Percentiles rank a stretch among this genome's conserved stretches.
Conservation (phyloP, 2,113 vertebrate species). For the Perca flavescens region DNA sequence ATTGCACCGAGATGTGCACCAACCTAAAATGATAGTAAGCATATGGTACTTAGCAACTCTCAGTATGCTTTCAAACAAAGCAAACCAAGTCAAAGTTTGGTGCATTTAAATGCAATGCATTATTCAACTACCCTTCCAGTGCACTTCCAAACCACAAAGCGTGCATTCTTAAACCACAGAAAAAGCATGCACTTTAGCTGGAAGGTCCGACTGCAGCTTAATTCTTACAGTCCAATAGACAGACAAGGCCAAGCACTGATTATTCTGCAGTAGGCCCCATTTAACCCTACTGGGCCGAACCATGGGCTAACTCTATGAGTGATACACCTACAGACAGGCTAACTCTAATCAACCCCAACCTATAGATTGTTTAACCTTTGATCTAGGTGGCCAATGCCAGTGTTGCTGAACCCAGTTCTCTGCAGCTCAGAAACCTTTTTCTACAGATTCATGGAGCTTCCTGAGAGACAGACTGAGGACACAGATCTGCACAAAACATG, state of each 20-base stretch:
- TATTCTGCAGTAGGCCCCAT: slow-evolving; percentile 64
- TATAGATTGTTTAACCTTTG: slow-evolving; percentile 54
- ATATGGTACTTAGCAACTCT: slow-evolving; percentile 7
- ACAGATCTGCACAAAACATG: slow-evolving; percentile 35
- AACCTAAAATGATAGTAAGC: slow-evolving; percentile 24
- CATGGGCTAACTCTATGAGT: slow-evolving; percentile 41
- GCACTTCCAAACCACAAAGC: slow-evolving; percentile 65
- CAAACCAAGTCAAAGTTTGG: slow-evolving; percentile 41
- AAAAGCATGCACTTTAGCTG: slow-evolving; percentile 61
- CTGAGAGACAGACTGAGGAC: slow-evolving; percentile 72
- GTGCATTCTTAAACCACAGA: slow-evolving; percentile 64
- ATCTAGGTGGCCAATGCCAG: slow-evolving; percentile 65
- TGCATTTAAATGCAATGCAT: slow-evolving; percentile 64
- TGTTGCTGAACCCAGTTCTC: slow-evolving; percentile 82
- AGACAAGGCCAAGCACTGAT: slow-evolving; percentile 31
- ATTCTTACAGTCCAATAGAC: slow-evolving; percentile 35
- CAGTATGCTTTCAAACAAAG: slow-evolving; percentile 9
- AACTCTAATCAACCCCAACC: slow-evolving; percentile 57
- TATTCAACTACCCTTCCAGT: slow-evolving; percentile 62
- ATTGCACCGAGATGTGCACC: slow-evolving; percentile 7
- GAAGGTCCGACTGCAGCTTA: slow-evolving; percentile 46
- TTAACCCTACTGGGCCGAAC: slow-evolving; percentile 35
- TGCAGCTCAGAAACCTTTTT: slow-evolving; percentile 81
- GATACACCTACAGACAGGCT: slow-evolving; percentile 61
- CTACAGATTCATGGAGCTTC: slow-evolving; percentile 78